Evolutionary conservation across 2,888 invertebrate species (phyloP).

Genomic region (Lacanobia oleracea): DNA sequence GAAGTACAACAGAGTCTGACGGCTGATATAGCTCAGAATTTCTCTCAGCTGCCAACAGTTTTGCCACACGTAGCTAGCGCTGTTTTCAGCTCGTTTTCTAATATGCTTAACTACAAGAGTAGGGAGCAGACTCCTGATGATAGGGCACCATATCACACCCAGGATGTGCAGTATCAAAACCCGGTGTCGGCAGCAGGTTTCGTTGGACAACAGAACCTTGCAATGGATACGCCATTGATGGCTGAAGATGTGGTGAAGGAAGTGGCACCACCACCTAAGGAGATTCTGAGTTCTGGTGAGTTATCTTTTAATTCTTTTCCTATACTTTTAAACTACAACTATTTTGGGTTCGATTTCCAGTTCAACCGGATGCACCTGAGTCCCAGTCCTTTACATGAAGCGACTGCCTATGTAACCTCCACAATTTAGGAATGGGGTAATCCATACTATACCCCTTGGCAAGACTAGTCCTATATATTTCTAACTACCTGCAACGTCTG

Average conservation of each 20-base stretch:
- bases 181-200: slow-evolving; percentile 19
- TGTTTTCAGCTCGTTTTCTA: slow-evolving; percentile 92
- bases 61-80: slow-evolving; percentile 91
- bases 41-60: slow-evolving; percentile 91
- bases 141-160: slow-evolving; percentile 50
- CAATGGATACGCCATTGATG: slow-evolving; percentile 65
- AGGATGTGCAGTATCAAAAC: slow-evolving; percentile 66
- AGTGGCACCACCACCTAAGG: slow-evolving; percentile 82
- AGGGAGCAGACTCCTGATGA: slow-evolving; percentile 82
- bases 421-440: background rate
- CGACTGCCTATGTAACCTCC: no score
- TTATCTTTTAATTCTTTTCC: slow-evolving; percentile 28
- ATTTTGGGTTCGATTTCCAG: background rate
- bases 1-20: slow-evolving; percentile 82
- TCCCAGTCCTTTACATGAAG: background rate
- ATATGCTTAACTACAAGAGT: slow-evolving; percentile 85
- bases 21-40: slow-evolving; percentile 88
- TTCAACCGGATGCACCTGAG: background rate
- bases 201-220: slow-evolving; percentile 46
- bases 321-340: background rate
- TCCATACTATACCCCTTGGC: background rate
- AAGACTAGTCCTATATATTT: background rate
- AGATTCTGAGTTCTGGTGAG: slow-evolving; percentile 81
- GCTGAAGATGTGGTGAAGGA: slow-evolving; percentile 74
- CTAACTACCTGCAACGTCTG: background rate